Percentiles rank a stretch among this genome's conserved stretches.
phyloP scores from a whole-genome alignment of 2,113 vertebrate species.

The Microcebus ravelobensis region DNA sequence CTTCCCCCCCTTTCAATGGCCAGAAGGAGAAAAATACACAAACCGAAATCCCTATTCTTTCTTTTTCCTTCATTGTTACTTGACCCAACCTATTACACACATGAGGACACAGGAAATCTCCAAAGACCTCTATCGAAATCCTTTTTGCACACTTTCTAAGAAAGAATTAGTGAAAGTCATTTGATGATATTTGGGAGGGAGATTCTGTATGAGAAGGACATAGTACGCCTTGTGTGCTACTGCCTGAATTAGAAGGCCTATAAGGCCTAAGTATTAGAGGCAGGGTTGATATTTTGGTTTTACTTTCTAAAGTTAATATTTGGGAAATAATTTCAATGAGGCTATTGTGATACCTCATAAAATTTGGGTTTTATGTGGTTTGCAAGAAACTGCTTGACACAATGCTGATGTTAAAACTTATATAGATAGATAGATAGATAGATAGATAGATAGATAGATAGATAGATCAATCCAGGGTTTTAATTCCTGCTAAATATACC shows the following conservation, averaged over 20 bases:
- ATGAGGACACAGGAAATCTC: conserved; percentile 87
- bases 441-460: no score
- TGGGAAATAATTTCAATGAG: conserved; percentile 29
- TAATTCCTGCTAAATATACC: background rate
- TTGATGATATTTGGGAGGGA: conserved; percentile 73
- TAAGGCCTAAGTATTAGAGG: background rate
- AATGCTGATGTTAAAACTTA: background rate
- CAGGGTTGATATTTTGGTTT: background rate
- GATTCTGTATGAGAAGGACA: conserved; percentile 14
- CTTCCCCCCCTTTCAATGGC: conserved; percentile 38
- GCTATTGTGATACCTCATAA: background rate
- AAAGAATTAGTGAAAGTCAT: conserved; percentile 80
- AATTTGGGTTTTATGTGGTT: background rate
- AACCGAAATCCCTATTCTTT: conserved; percentile 77
- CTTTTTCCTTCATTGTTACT: conserved; percentile 75
- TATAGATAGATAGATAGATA: no score
- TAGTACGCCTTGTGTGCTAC: background rate
- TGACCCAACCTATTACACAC: conserved; percentile 86
- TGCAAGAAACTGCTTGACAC: background rate
- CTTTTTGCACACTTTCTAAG: conserved; percentile 85
- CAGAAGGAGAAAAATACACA: conserved; percentile 67
- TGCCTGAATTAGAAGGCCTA: background rate
- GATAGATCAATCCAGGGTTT: no score
- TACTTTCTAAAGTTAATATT: background rate
- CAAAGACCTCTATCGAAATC: conserved; percentile 85